A percentile compares a stretch with the other conserved stretches of the same genome.
Evolutionary conservation across 2,888 invertebrate species (phyloP).

Genomic region (Conomelus anceps): DNA sequence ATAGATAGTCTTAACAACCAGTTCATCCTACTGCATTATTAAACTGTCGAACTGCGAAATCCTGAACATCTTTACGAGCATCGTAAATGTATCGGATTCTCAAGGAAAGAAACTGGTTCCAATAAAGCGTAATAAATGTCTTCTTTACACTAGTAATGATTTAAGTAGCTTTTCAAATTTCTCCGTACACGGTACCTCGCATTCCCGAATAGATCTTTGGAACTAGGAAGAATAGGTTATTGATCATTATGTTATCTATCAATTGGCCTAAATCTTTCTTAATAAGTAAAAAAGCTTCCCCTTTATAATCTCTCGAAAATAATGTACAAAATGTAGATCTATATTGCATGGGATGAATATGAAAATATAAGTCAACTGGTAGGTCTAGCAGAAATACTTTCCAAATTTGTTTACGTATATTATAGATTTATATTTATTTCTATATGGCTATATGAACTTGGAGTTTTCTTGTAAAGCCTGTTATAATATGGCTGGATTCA

Average conservation of each 20-base stretch:
- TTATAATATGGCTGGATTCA: too few species aligned
- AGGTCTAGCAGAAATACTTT: too few species aligned
- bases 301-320: not conserved
- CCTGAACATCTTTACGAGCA: not conserved
- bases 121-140: not conserved
- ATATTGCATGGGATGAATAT: not conserved
- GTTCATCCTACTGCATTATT: not conserved
- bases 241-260: not conserved
- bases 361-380: too few species aligned
- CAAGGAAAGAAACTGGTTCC: not conserved
- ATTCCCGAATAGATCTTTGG: not conserved
- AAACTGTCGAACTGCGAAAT: not conserved
- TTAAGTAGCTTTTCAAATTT: not conserved
- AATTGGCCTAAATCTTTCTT: not conserved
- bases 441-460: too few species aligned
- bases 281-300: not conserved
- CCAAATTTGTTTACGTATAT: too few species aligned
- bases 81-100: not conserved
- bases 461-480: too few species aligned
- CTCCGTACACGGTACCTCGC: not conserved
- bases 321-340: too few species aligned
- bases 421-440: too few species aligned
- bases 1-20: not conserved
- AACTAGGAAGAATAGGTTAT: too few species aligned
- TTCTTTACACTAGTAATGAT: not conserved